These are phyloP conservation scores for Trachelipus rathkii DNA, from an alignment of 1,140 invertebrate genomes.

Conservation along the genomic window DNA sequence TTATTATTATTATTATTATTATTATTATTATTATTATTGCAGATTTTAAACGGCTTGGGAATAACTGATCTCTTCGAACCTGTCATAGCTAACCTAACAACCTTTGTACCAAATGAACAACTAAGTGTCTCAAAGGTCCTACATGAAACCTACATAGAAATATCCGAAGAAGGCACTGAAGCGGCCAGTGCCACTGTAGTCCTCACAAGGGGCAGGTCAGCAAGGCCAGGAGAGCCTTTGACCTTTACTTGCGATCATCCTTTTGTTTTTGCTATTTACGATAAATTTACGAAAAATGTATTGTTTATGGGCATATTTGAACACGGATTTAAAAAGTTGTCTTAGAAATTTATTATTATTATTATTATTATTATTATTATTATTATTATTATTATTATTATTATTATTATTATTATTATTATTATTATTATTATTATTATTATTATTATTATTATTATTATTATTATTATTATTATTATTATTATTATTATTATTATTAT, in stretches of 20 bases:
- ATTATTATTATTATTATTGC: background rate
- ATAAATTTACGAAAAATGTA: background rate
- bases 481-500: background rate
- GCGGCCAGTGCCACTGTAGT: background rate
- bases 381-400: slow-evolving; percentile 13
- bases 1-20: no score
- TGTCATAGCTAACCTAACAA: background rate
- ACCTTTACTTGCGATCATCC: background rate
- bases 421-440: background rate
- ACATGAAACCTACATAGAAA: background rate
- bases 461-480: background rate
- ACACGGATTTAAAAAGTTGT: background rate
- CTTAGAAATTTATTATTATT: background rate
- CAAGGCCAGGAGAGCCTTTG: background rate
- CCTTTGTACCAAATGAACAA: background rate
- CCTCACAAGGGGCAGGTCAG: background rate
- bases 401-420: background rate
- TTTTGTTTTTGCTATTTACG: background rate
- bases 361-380: slow-evolving; percentile 12
- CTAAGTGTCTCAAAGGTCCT: background rate
- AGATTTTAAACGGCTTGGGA: background rate
- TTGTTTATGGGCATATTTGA: background rate
- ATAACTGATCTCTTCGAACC: background rate
- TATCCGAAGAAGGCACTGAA: background rate
- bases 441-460: background rate